Base-by-base conservation (phyloP, 2,797 vertebrate species). In the Acanthopagrus latus region DNA sequence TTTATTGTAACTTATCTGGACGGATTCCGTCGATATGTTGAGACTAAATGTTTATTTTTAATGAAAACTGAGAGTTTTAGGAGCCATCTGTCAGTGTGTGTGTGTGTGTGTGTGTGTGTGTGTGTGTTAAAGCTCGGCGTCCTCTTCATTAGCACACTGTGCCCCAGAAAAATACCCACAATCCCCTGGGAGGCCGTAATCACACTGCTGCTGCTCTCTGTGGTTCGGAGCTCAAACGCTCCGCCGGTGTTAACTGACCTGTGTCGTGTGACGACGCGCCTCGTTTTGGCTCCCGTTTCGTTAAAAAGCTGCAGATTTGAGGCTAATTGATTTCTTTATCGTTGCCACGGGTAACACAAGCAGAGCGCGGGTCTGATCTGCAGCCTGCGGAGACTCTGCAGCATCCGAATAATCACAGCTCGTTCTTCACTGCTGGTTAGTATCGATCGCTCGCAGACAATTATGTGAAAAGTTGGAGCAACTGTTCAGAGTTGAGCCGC, bases 141-240 rank as follows among this genome's bases (percentile, higher is more conserved):
- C 23, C 23, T 5, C 7, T 60, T 76, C 5, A 63, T 78, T 76
- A 76, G 62, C 62, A 51, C 59, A 29, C 3, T 27, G 17, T 75
- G 50, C 48, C 44, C 46, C 12, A 52, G 50, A 56, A 76, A 79
- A 74, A 68, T 38, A 76, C 65, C 80, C 67, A 66, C 50, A 78
- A 72, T 71, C 74, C 76, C 68, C 68, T 7, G 41, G 62, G 71
- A 71, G 43, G 3, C 50, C 6, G 25, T 0, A 58, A 43, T 48
- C 50, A 21, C 21, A 59, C 21, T 46, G 13, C 58, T 64, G 46
- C 20, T 66, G 3, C 23, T 33, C 6, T 33, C 21, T 56, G 1
- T 51, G 68, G 73, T 75, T 50, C n/a, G 57, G 64, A 64, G 33
- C 21, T 8, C n/a, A 43, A 60, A 58, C 17, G 5, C 13, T 10